Evolutionary conservation across 2,797 vertebrate species (phyloP).

Genomic region (Lagorchestes hirsutus): DNA sequence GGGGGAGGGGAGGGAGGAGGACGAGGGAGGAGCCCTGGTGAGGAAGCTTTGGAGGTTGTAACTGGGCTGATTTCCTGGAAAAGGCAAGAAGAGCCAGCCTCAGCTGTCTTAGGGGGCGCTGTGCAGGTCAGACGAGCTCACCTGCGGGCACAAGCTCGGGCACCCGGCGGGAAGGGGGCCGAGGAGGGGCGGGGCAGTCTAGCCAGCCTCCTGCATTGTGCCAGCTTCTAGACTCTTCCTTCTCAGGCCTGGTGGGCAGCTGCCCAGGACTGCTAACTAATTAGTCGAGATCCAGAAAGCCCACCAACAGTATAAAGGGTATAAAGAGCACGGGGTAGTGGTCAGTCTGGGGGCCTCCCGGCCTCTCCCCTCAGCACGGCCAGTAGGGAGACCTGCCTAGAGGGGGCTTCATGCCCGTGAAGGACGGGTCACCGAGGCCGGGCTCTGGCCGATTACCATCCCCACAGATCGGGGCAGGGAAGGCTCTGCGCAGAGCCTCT

Average conservation of each 20-base stretch:
- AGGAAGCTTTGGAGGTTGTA: not conserved
- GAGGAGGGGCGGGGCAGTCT: not conserved
- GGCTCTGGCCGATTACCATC: not conserved
- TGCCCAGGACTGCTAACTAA: not conserved
- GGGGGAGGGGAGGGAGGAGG: not conserved
- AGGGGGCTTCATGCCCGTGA: not conserved
- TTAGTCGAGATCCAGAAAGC: not conserved
- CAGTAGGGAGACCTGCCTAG: not conserved
- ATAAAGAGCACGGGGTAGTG: too few species aligned
- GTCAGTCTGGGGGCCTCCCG: not conserved
- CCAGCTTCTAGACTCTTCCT: not conserved
- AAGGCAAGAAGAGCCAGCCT: not conserved
- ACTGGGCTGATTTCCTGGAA: conserved; percentile 3
- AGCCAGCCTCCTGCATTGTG: not conserved
- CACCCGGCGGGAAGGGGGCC: not conserved
- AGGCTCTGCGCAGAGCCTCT: not conserved
- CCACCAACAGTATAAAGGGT: too few species aligned
- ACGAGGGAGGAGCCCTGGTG: not conserved
- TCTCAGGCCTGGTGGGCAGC: not conserved
- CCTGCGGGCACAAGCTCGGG: not conserved
- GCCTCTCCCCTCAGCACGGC: too few species aligned
- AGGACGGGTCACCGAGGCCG: not conserved
- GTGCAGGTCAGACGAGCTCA: not conserved
- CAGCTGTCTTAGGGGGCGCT: not conserved
- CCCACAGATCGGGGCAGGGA: not conserved